A percentile compares a stretch with the other conserved stretches of the same genome.
phyloP scores from a whole-genome alignment of 2,888 invertebrate species.

The Tipula lateralis region DNA sequence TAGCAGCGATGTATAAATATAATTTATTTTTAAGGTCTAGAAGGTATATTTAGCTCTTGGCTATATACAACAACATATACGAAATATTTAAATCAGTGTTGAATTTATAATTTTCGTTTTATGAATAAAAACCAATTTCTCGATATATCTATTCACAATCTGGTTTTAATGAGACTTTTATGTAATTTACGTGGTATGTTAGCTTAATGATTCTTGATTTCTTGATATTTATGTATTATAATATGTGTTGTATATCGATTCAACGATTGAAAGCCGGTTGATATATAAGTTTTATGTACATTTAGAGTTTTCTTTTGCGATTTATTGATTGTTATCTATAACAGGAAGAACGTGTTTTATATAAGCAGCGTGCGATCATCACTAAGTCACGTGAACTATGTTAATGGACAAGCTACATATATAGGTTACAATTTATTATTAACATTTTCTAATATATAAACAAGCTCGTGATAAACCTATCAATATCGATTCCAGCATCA shows the following conservation, averaged over 20 bases:
- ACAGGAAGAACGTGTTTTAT: background rate
- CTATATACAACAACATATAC: background rate
- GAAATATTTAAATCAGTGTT: slow-evolving; percentile 24
- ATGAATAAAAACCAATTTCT: background rate
- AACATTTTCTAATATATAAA: background rate
- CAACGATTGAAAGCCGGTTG: background rate
- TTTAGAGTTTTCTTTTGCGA: background rate
- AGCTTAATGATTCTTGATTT: slow-evolving; percentile 19
- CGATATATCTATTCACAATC: slow-evolving; percentile 19
- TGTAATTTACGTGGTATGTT: slow-evolving; percentile 24
- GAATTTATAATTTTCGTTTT: slow-evolving; percentile 16
- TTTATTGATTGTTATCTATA: background rate
- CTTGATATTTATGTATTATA: background rate
- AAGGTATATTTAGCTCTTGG: background rate
- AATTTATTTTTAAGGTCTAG: background rate
- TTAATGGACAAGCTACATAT: background rate
- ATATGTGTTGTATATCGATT: background rate
- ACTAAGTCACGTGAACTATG: background rate
- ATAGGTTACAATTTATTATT: background rate
- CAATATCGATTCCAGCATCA: slow-evolving; percentile 1
- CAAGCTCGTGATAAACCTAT: background rate
- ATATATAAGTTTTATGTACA: background rate
- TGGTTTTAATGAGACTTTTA: slow-evolving; percentile 19
- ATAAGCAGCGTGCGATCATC: background rate
- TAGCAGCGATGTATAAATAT: too few relatives aligned